Evolutionary conservation across 2,797 vertebrate genomes (phyloP).

Genomic region (Parauchenoglanis ngamensis): DNA sequence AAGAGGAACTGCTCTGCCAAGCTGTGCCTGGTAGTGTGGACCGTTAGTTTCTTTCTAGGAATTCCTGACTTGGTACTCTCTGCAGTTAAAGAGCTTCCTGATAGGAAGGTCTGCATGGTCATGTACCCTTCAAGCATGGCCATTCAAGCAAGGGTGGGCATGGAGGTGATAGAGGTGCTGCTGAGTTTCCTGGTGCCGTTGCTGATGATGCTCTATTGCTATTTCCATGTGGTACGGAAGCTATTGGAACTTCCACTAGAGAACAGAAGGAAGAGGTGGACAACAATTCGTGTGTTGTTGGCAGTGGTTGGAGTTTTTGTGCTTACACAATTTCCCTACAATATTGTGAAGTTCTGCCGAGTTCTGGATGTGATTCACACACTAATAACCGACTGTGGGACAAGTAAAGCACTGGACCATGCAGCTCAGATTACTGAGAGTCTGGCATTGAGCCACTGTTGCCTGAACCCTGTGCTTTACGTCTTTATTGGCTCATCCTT

Average conservation of each 20-base stretch:
- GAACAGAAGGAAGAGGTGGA: constrained; percentile 74
- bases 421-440: constrained; percentile 83
- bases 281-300: constrained; percentile 80
- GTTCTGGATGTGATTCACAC: constrained; percentile 81
- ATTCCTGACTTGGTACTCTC: constrained; percentile 84
- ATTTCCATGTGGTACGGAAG: constrained; percentile 72
- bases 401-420: constrained; percentile 82
- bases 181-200: constrained; percentile 87
- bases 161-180: constrained; percentile 84
- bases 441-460: constrained; percentile 86
- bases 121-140: constrained; percentile 75
- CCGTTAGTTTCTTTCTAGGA: constrained; percentile 76
- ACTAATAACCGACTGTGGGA: constrained; percentile 79
- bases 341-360: constrained; percentile 81
- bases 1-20: constrained; percentile 68
- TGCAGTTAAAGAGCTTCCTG: constrained; percentile 69
- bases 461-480: constrained; percentile 90
- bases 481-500: constrained; percentile 86
- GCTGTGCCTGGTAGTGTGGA: constrained; percentile 81
- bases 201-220: constrained; percentile 84
- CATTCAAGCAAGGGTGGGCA: constrained; percentile 71
- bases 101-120: constrained; percentile 73
- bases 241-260: constrained; percentile 73
- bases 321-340: constrained; percentile 89
- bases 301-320: constrained; percentile 83